Evolutionary conservation across 1,140 invertebrate genomes (phyloP), one percentile per base, ranked within the genome.

Genomic region (Lethrus apterus): DNA sequence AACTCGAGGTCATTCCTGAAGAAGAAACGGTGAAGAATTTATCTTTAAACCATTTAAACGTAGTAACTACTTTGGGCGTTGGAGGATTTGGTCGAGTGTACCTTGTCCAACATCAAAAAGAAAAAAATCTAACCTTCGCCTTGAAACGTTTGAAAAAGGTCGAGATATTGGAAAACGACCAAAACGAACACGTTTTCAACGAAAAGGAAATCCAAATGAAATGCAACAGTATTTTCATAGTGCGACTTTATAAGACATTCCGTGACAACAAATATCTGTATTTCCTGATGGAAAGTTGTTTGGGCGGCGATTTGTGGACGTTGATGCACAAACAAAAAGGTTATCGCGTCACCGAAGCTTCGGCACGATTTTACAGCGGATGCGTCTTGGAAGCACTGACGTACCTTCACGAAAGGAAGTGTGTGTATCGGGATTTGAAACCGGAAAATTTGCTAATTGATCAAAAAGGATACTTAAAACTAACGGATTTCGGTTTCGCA

Each of bases 401-500:
- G 51, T 94, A 93, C 69, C 73, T 97, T 8, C 93, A 98, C 59
- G 73, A 78, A 2, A 77, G 83, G 54, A 81, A 88, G 42, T 89
- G 95, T 44, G 85, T 96, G 45, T 97, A 94, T 66, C 74, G 93
- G 57, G 93, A 97, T 71, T 75, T 98, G 10, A 97, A 98, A 66
- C 93, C 93, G 1, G 93, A 97, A 71, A 97, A 97, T 66, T 71
- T 96, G 26, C 83, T 96, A 70, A 70, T 97, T 0, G 88, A 92
- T 59, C 75, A 76, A 29, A 73, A 79, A 42, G 93, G 93, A 42
- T 96, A 94, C 60, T 78, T 95, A 15, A 96, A 96, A 77, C 66
- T 97, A 86, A 91, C 95, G 15, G 95, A 98, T 70, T 98, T 98
- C 72, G 94, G 94, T 11, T 98, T 98, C 66, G 91, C 93, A 4